Base-by-base conservation (phyloP, 1,140 invertebrate species). In the Varroa destructor region DNA sequence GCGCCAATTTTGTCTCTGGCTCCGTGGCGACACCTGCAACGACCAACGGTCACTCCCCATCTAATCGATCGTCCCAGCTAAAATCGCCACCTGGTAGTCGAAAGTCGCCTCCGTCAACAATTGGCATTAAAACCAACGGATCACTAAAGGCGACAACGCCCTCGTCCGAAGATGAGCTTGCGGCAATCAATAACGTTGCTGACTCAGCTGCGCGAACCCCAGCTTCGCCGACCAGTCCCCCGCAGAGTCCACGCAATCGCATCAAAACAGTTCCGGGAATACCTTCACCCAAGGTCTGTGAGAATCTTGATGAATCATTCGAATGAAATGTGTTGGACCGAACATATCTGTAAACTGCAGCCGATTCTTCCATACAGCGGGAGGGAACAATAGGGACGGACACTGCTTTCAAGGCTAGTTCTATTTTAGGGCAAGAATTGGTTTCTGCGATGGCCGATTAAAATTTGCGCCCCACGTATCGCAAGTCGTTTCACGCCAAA, bases 221-320 rank as follows among this genome's bases (percentile, higher is more conserved):
- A 1, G 46, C 40, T 12, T 25, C 61, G 46, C 61, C 61, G 1
- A 43, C 61, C 40, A 67, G 61, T 40, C 61, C 61, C 10, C 61
- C 61, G 61, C 61, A 67, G 46, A 67, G 61, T 37, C 61, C 61
- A 14, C 12, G 61, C 1, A 67, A 67, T 46, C 61, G 61, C 14
- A 67, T 67, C 37, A 67, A 67, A 67, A 67, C 61, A 12, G 61
- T 67, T 2, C 61, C 61, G 12, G 61, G 61, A 4, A 67, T 67
- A 43, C 37, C 61, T 40, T 67, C 61, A 46, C 61, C 61, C 12
- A 67, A 67, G 61, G 61, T 67, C 12, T 43, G 61, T 67, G 46
- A 51, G 3, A 25, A 25, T 25, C 25, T 25, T 25, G 25, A 25
- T 25, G 25, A 25, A 25, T 25, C 25, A 25, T 25, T 25, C 25